Conservation (phyloP, 2,113 vertebrate species). For the Athene noctua region DNA sequence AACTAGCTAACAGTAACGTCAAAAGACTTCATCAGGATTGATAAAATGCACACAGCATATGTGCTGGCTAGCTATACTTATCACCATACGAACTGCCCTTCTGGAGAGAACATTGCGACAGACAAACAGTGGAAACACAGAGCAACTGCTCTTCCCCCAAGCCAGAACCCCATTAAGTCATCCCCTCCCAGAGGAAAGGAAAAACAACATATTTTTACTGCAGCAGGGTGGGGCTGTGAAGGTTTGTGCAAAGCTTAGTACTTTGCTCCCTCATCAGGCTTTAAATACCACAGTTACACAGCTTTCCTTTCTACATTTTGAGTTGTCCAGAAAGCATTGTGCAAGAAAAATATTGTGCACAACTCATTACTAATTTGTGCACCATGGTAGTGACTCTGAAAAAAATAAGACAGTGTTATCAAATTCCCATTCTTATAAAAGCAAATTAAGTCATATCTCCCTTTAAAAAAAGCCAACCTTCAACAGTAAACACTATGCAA, state of each 20-base stretch:
- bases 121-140: not conserved
- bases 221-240: conserved; percentile 24
- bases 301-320: not conserved
- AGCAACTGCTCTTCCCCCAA: not conserved
- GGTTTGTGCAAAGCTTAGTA: not conserved
- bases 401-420: not conserved
- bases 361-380: not conserved
- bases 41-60: not conserved
- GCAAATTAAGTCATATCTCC: not conserved
- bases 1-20: not conserved
- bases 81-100: not conserved
- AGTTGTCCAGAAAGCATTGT: not conserved
- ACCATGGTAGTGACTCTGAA: not conserved
- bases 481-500: not conserved
- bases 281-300: not conserved
- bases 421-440: not conserved
- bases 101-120: not conserved
- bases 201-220: conserved; percentile 30
- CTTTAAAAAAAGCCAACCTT: not conserved
- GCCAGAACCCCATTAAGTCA: conserved; percentile 16
- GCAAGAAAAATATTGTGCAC: not conserved
- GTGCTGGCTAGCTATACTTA: not conserved
- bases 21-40: not conserved
- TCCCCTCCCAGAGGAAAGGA: not conserved
- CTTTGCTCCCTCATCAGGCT: not conserved